These are phyloP conservation scores for Caiman crocodilus DNA, from an alignment of 2,797 vertebrate genomes.

Conservation along the genomic window DNA sequence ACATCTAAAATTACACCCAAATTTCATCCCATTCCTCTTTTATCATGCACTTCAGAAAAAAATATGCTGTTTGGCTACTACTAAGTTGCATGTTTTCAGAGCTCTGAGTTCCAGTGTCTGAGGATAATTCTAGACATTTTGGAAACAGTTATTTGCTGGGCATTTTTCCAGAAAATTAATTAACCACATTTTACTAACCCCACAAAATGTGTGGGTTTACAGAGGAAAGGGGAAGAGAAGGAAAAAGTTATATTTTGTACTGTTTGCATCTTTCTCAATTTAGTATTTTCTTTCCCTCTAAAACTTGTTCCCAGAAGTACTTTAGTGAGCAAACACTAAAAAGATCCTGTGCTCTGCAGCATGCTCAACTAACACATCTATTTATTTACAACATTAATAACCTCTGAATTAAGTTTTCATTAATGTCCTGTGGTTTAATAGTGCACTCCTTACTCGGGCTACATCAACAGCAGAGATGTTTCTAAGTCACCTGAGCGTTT, in stretches of 20 bases:
- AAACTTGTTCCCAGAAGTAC: background rate
- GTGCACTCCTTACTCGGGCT: background rate
- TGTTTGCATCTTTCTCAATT: background rate
- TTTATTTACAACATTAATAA: background rate
- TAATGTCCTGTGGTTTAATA: slow-evolving; percentile 1
- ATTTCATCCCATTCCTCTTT: slow-evolving; percentile 25
- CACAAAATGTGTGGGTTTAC: background rate
- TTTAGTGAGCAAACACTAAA: background rate
- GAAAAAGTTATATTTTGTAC: background rate
- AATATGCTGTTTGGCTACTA: background rate
- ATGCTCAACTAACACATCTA: background rate
- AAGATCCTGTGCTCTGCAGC: background rate
- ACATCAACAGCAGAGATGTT: background rate
- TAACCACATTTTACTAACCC: too few relatives aligned
- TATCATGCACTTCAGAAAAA: background rate
- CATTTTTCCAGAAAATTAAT: background rate
- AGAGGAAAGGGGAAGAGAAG: background rate
- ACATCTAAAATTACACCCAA: slow-evolving; percentile 70
- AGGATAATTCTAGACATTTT: background rate
- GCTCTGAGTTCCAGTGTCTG: background rate
- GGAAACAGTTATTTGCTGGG: background rate
- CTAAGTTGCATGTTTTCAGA: fast-evolving
- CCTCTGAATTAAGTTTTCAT: slow-evolving; percentile 17
- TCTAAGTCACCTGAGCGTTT: background rate
- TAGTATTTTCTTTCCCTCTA: slow-evolving; percentile 1